A percentile compares a stretch with the other conserved stretches of the same genome.
Conservation (phyloP, 2,113 vertebrate species). For the Hippocampus guttulatus region DNA sequence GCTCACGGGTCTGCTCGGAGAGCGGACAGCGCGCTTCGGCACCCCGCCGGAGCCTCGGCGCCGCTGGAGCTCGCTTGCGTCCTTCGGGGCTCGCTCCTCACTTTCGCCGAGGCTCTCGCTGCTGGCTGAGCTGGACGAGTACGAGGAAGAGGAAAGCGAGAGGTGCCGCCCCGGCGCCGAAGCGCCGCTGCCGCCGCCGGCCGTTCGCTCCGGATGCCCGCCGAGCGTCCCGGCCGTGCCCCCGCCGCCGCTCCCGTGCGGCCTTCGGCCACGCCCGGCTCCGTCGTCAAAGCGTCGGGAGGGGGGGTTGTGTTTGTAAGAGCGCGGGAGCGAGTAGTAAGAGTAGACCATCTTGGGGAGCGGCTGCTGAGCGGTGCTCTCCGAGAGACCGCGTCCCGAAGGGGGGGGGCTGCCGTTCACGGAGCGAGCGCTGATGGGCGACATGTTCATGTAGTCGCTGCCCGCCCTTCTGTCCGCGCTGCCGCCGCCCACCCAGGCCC, state of each 20-base stretch:
- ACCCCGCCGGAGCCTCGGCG: slow-evolving; percentile 48
- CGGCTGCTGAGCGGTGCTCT: slow-evolving; percentile 57
- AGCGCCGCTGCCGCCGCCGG: slow-evolving; percentile 11
- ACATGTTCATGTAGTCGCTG: slow-evolving; percentile 83
- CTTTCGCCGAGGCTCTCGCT: slow-evolving; percentile 77
- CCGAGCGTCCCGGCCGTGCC: slow-evolving; percentile 35
- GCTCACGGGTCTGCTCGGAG: slow-evolving; percentile 65
- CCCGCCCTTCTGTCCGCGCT: slow-evolving; percentile 64
- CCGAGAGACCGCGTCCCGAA: slow-evolving; percentile 44
- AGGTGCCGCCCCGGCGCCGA: slow-evolving; percentile 51
- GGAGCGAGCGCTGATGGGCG: slow-evolving; percentile 70
- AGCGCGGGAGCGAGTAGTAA: slow-evolving; percentile 73
- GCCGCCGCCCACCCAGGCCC: slow-evolving; percentile 62
- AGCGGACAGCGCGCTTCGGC: slow-evolving; percentile 53
- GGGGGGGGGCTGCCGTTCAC: slow-evolving; percentile 68
- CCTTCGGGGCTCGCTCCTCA: slow-evolving; percentile 63
- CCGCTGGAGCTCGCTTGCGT: slow-evolving; percentile 51
- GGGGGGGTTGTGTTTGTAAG: slow-evolving; percentile 68
- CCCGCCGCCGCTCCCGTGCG: slow-evolving; percentile 46
- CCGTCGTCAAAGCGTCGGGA: slow-evolving; percentile 61
- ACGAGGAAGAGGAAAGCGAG: slow-evolving; percentile 73
- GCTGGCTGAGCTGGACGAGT: slow-evolving; percentile 77
- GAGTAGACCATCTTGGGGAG: slow-evolving; percentile 74
- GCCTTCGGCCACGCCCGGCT: slow-evolving; percentile 57
- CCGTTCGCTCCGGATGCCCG: slow-evolving; percentile 41